Evolutionary conservation across 2,113 vertebrate genomes (phyloP).

Genomic region (Cygnus atratus): DNA sequence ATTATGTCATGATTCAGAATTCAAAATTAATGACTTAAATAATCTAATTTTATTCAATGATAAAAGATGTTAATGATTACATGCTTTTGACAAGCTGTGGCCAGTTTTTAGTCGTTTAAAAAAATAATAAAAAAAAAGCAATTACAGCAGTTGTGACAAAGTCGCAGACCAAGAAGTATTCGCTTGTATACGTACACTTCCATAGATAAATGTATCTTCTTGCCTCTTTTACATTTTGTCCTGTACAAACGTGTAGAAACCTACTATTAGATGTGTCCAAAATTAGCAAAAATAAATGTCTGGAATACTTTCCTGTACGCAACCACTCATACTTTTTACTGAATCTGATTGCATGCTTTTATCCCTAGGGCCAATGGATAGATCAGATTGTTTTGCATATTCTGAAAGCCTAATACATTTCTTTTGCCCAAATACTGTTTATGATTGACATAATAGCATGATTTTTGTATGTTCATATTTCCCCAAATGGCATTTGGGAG

Average conservation of each 20-base stretch:
- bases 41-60: not conserved
- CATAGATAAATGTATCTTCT: not conserved
- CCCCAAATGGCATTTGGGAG: not conserved
- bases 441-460: not conserved
- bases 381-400: not conserved
- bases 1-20: not conserved
- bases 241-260: not conserved
- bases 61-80: not conserved
- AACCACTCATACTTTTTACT: not conserved
- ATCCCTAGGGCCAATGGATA: not conserved
- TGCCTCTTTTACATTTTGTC: not conserved
- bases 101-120: not conserved
- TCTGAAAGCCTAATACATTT: not conserved
- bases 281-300: not conserved
- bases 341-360: not conserved
- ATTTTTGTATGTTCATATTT: not conserved
- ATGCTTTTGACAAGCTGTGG: not conserved
- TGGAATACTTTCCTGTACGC: not conserved
- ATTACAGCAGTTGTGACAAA: not conserved
- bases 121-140: not conserved
- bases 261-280: not conserved
- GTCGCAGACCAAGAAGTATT: not conserved
- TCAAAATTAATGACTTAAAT: not conserved
- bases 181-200: not conserved
- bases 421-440: not conserved